These are phyloP conservation scores for Drosophila meridiana DNA, from an alignment of 2,888 invertebrate species.

Conservation along the genomic window DNA sequence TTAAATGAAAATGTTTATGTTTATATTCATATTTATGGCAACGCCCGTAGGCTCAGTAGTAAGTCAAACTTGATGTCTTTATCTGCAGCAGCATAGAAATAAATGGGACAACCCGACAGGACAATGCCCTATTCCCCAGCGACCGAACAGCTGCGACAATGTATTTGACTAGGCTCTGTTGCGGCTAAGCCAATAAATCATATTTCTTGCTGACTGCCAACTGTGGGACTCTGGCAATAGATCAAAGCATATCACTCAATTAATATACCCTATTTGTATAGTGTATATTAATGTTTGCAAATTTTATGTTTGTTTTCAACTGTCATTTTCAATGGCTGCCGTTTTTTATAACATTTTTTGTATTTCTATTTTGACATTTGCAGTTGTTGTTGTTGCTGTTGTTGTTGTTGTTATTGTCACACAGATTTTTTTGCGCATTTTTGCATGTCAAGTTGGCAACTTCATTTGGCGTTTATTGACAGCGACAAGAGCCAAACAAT, in stretches of 20 bases:
- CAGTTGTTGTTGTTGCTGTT: background rate
- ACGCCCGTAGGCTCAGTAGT: slow-evolving; percentile 55
- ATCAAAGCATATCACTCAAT: background rate
- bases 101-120: background rate
- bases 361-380: slow-evolving; percentile 11
- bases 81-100: slow-evolving; percentile 24
- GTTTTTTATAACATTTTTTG: slow-evolving; percentile 10
- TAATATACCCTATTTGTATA: background rate
- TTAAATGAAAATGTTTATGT: slow-evolving; percentile 63
- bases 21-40: slow-evolving; percentile 57
- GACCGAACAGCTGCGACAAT: background rate
- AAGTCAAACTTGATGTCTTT: slow-evolving; percentile 55
- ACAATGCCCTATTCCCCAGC: slow-evolving; percentile 8
- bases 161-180: background rate
- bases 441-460: slow-evolving; percentile 65
- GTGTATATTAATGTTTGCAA: slow-evolving; percentile 10
- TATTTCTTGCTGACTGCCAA: background rate
- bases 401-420: slow-evolving; percentile 1
- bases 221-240: background rate
- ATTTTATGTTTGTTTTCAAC: slow-evolving; percentile 47
- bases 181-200: background rate
- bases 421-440: slow-evolving; percentile 34
- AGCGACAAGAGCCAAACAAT: slow-evolving; percentile 75
- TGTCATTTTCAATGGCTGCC: slow-evolving; percentile 29
- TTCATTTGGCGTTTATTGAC: slow-evolving; percentile 75